These are phyloP conservation scores for Megamerina dolium DNA, from an alignment of 2,888 invertebrate species.

Conservation along the genomic window DNA sequence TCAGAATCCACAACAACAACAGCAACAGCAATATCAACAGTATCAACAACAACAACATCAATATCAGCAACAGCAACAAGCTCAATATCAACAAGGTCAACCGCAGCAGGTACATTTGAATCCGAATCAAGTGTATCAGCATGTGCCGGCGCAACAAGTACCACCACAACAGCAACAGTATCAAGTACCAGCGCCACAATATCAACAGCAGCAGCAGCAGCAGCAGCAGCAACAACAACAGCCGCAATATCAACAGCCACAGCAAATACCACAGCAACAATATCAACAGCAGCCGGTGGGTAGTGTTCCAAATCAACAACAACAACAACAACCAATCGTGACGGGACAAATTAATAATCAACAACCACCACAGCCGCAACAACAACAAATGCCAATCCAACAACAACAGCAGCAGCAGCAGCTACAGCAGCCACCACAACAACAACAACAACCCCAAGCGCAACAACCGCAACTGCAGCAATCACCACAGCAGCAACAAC, in stretches of 20 bases:
- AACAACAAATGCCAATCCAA: conserved; percentile 19
- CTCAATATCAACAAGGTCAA: conserved; percentile 30
- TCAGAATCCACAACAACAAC: conserved; percentile 33
- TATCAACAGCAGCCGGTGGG: conserved; percentile 23
- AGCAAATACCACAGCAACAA: conserved; percentile 21
- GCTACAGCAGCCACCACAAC: conserved; percentile 4
- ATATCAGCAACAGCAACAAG: conserved; percentile 25
- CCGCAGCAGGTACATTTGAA: conserved; percentile 34
- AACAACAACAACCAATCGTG: conserved; percentile 26
- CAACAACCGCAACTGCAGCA: conserved; percentile 8
- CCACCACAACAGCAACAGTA: conserved; percentile 27
- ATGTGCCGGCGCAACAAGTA: conserved; percentile 21
- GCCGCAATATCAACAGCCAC: conserved; percentile 16
- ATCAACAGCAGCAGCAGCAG: conserved; percentile 18
- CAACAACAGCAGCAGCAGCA: not conserved
- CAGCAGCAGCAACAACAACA: conserved; percentile 21
- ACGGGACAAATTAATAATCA: conserved; percentile 11
- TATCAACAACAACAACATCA: conserved; percentile 21
- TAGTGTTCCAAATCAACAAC: conserved; percentile 20
- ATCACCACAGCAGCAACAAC: not conserved
- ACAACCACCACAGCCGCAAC: conserved; percentile 14
- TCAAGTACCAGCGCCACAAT: conserved; percentile 24
- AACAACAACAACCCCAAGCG: conserved; percentile 19
- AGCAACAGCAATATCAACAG: conserved; percentile 26
- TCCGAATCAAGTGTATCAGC: conserved; percentile 37